phyloP scores from a whole-genome alignment of 2,888 invertebrate species.

The Colletes collaris region DNA sequence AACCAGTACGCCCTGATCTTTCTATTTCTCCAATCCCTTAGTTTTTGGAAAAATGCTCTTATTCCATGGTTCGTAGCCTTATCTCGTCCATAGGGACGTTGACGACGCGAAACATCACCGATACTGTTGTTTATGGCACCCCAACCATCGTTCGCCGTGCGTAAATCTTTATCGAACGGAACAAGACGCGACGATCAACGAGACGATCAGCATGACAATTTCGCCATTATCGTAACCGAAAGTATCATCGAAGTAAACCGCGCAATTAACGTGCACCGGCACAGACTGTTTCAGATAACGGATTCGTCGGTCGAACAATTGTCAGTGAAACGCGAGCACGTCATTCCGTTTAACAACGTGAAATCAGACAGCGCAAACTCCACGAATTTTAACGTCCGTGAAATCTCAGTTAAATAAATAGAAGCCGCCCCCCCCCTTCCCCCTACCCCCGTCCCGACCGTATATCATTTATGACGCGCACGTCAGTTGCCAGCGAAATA shows the following conservation, averaged over 20 bases:
- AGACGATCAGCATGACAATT: not conserved
- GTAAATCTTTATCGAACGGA: slow-evolving; percentile 24
- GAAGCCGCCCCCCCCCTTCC: not conserved
- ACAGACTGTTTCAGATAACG: slow-evolving; percentile 21
- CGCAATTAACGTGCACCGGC: slow-evolving; percentile 9
- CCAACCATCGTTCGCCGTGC: not conserved
- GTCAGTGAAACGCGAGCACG: slow-evolving; percentile 14
- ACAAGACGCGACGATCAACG: slow-evolving; percentile 5
- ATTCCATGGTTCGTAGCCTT: slow-evolving; percentile 12
- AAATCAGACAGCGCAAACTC: slow-evolving; percentile 6
- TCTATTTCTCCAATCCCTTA: too few relatives aligned
- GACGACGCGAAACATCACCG: slow-evolving; percentile 24
- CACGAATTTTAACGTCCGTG: not conserved
- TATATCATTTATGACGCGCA: slow-evolving; percentile 34
- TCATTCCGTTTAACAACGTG: not conserved
- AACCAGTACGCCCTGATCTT: too few relatives aligned
- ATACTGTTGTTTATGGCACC: slow-evolving; percentile 39
- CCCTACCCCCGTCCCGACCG: slow-evolving; percentile 1
- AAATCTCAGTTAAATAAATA: slow-evolving; percentile 38
- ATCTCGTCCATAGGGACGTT: slow-evolving; percentile 10
- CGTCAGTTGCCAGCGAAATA: slow-evolving; percentile 18
- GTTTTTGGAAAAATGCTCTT: too few relatives aligned
- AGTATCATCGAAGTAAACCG: slow-evolving; percentile 20
- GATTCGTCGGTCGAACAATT: slow-evolving; percentile 1
- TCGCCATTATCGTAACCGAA: slow-evolving; percentile 30